Percentiles rank a stretch among this genome's conserved stretches.
Conservation (phyloP, 2,797 vertebrate species). For the Bradypus variegatus region DNA sequence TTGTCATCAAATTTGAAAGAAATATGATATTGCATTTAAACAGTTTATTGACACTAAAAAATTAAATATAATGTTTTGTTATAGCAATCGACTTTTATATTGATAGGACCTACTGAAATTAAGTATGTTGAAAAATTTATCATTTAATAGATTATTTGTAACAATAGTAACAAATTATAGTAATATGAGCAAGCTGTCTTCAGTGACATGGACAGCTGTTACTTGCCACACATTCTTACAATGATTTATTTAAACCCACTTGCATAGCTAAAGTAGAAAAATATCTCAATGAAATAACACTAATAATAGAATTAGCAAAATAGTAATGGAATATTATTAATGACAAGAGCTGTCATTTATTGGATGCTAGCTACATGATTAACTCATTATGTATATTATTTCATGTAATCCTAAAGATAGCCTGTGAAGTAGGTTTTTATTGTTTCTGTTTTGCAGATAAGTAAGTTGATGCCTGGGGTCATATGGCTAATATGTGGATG, state of each 20-base stretch:
- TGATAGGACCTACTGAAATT: background rate
- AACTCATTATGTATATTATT: background rate
- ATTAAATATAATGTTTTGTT: conserved; percentile 25
- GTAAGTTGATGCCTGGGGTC: background rate
- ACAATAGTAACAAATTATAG: background rate
- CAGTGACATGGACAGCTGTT: background rate
- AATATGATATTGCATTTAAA: conserved; percentile 16
- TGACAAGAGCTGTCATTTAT: background rate
- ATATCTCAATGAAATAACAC: background rate
- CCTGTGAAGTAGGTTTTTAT: background rate
- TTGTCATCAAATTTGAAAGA: background rate
- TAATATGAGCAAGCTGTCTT: background rate
- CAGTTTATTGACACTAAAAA: background rate
- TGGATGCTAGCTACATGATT: background rate
- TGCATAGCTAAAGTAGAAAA: background rate
- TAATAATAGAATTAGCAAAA: conserved; percentile 6
- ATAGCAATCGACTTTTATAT: background rate
- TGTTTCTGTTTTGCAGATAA: background rate
- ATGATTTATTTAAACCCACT: background rate
- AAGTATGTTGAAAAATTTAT: background rate
- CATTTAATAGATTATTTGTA: background rate
- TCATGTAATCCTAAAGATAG: background rate
- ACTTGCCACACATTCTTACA: background rate
- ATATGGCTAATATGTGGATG: background rate
- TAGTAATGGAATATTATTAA: background rate